phyloP scores from a whole-genome alignment of 2,797 vertebrate genomes.

The Smutsia temminckii region DNA sequence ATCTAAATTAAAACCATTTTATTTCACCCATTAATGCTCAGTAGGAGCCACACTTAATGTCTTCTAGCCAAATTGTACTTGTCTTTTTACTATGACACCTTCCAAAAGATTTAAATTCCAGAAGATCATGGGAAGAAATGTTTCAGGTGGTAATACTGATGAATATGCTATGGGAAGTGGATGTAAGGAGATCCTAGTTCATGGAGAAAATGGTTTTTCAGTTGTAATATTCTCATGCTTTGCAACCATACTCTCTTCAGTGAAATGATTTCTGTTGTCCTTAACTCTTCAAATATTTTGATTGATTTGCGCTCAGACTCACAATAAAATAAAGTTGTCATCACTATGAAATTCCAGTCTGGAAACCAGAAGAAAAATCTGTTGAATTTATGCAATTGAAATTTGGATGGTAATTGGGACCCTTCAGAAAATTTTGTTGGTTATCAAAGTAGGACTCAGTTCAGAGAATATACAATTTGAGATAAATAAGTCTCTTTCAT shows the following conservation, averaged over 20 bases:
- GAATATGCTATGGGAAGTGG: background rate
- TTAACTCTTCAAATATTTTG: conserved; percentile 6
- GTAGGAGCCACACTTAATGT: background rate
- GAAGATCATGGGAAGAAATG: background rate
- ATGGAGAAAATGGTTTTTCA: background rate
- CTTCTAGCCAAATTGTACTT: background rate
- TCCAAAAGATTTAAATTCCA: background rate
- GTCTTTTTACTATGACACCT: background rate
- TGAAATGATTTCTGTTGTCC: background rate
- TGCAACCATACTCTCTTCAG: background rate
- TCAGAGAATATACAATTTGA: background rate
- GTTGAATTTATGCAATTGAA: background rate
- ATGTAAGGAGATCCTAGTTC: background rate
- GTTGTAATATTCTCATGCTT: background rate
- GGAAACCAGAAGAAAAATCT: conserved; percentile 13
- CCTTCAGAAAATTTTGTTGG: background rate
- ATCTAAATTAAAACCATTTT: background rate
- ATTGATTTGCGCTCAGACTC: conserved; percentile 23
- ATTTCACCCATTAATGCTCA: background rate
- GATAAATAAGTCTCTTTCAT: conserved; percentile 1
- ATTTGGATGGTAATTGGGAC: background rate
- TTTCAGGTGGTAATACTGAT: background rate
- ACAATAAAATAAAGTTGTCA: conserved; percentile 17
- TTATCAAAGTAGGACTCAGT: background rate
- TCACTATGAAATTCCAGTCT: background rate